Conservation (phyloP, 1,140 invertebrate genomes). For the Papilio dardanus region DNA sequence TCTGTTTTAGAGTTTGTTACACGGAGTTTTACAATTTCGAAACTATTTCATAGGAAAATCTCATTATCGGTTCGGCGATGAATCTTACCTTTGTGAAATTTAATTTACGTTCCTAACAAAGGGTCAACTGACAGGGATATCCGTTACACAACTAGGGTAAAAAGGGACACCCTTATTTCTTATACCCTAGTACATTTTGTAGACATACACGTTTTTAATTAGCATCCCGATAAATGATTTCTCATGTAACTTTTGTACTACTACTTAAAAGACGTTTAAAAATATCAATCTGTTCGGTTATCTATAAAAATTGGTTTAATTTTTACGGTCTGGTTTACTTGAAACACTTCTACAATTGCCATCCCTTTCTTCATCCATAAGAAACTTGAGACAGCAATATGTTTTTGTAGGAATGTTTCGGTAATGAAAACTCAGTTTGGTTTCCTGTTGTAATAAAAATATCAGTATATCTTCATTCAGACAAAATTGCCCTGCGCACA, state of each 20-base stretch:
- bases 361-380: no score
- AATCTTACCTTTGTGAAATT: constrained; percentile 8
- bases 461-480: constrained; percentile 12
- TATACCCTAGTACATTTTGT: background rate
- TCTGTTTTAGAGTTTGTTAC: no score
- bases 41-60: constrained; percentile 5
- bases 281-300: no score
- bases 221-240: no score
- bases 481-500: background rate
- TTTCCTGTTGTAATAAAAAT: constrained; percentile 11
- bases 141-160: background rate
- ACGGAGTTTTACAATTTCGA: background rate
- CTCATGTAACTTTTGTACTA: no score
- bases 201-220: no score
- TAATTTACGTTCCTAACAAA: constrained; percentile 9
- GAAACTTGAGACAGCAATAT: no score
- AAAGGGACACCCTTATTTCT: background rate
- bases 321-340: no score
- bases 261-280: no score
- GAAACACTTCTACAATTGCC: no score
- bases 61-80: constrained; percentile 3
- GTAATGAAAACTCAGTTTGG: background rate
- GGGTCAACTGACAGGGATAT: background rate
- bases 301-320: no score
- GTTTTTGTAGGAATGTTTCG: background rate